phyloP scores from a whole-genome alignment of 2,888 invertebrate genomes.

The Spatulosminthurus flaviceps region DNA sequence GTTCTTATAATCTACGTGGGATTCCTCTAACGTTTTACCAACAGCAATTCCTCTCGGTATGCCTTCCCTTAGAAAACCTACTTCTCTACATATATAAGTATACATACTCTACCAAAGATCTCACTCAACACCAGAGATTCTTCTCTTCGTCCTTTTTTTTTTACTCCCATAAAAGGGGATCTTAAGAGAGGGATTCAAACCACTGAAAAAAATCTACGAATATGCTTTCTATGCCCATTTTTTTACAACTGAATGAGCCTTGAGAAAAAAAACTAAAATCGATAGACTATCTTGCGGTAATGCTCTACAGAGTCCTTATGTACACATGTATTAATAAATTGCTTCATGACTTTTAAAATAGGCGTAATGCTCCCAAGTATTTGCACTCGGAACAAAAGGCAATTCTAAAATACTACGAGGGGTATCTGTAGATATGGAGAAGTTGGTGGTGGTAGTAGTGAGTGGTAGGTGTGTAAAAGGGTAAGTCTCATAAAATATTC shows the following conservation, averaged over 20 bases:
- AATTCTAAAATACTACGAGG: too few relatives aligned
- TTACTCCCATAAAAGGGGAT: not conserved
- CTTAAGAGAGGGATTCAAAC: constrained; percentile 9
- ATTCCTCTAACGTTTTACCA: not conserved
- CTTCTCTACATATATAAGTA: not conserved
- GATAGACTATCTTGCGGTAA: constrained; percentile 14
- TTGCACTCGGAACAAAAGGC: too few relatives aligned
- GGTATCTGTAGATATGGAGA: too few relatives aligned
- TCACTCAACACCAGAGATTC: constrained; percentile 14
- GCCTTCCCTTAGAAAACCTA: too few relatives aligned
- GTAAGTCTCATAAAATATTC: constrained; percentile 13
- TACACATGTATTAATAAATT: not conserved
- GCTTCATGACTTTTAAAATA: constrained; percentile 6
- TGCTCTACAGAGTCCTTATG: not conserved
- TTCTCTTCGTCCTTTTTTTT: not conserved
- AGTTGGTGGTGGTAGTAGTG: too few relatives aligned
- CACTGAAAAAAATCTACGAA: constrained; percentile 16
- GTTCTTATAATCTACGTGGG: constrained; percentile 8
- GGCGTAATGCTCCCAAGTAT: too few relatives aligned
- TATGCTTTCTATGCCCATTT: constrained; percentile 11
- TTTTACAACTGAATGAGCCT: constrained; percentile 18
- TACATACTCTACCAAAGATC: not conserved
- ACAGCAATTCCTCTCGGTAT: not conserved
- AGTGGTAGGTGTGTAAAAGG: too few relatives aligned
- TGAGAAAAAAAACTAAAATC: constrained; percentile 13